These are phyloP conservation scores for Tipula vernalis DNA, from an alignment of 2,888 invertebrate species.

Conservation along the genomic window DNA sequence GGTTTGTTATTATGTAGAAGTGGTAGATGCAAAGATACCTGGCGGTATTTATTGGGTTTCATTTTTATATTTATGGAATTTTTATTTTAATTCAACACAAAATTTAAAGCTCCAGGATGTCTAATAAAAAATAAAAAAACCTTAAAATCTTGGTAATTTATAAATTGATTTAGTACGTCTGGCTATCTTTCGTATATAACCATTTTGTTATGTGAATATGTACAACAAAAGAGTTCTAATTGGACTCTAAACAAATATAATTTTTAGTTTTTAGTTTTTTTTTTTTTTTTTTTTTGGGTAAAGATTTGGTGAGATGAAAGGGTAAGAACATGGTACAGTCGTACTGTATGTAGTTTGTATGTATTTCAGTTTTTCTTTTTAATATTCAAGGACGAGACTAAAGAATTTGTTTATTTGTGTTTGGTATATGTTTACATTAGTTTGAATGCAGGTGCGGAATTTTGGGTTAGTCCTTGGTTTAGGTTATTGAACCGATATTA, in stretches of 20 bases:
- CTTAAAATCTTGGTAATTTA: not conserved
- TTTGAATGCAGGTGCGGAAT: not conserved
- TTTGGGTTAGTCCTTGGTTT: not conserved
- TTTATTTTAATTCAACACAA: not conserved
- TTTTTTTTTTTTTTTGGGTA: not conserved
- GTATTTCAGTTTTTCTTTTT: not conserved
- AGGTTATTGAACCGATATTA: not conserved
- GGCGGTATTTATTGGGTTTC: not conserved
- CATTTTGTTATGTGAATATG: not conserved
- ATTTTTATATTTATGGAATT: not conserved
- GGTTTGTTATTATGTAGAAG: not conserved
- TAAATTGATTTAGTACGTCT: not conserved
- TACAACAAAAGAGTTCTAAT: not conserved
- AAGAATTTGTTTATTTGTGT: not conserved
- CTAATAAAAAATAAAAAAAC: not conserved
- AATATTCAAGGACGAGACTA: not conserved
- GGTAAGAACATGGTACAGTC: not conserved
- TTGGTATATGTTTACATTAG: not conserved
- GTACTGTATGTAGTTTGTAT: not conserved
- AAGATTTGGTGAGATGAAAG: not conserved
- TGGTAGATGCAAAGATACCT: not conserved
- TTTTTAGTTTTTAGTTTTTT: not conserved
- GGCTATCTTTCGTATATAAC: not conserved
- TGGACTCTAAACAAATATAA: not conserved
- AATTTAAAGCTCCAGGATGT: not conserved